These are phyloP conservation scores for Sebastes miniatus DNA, from an alignment of 2,797 vertebrate genomes.

Conservation along the genomic window DNA sequence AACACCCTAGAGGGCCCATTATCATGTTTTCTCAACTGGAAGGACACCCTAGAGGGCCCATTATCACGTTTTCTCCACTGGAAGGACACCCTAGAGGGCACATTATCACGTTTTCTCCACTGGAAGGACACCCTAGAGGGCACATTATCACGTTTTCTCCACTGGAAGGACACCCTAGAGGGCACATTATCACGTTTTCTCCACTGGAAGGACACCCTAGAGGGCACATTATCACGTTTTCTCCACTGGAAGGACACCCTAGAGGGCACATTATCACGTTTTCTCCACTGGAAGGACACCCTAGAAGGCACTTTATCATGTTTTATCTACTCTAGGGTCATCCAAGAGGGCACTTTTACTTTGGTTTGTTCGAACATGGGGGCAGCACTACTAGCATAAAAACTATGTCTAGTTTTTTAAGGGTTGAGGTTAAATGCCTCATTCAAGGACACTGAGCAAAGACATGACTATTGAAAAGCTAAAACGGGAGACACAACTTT, in stretches of 20 bases:
- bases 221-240: no score
- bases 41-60: fast-evolving
- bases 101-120: no score
- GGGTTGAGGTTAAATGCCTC: not conserved
- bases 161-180: fast-evolving
- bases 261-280: no score
- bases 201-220: fast-evolving
- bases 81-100: fast-evolving
- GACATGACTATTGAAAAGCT: not conserved
- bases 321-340: no score
- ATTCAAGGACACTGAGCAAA: not conserved
- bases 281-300: no score
- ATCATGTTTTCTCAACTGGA: no score
- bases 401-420: not conserved
- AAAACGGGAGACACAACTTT: not conserved
- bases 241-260: no score
- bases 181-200: no score
- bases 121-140: fast-evolving
- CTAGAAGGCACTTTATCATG: no score
- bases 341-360: no score
- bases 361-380: no score
- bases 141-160: no score
- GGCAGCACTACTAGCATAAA: not conserved
- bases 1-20: fast-evolving
- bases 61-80: fast-evolving